Percentiles rank a stretch among this genome's conserved stretches.
These are phyloP conservation scores for Cyprinodon brontotheroides DNA, from an alignment of 2,113 vertebrate species.

Conservation along the genomic window DNA sequence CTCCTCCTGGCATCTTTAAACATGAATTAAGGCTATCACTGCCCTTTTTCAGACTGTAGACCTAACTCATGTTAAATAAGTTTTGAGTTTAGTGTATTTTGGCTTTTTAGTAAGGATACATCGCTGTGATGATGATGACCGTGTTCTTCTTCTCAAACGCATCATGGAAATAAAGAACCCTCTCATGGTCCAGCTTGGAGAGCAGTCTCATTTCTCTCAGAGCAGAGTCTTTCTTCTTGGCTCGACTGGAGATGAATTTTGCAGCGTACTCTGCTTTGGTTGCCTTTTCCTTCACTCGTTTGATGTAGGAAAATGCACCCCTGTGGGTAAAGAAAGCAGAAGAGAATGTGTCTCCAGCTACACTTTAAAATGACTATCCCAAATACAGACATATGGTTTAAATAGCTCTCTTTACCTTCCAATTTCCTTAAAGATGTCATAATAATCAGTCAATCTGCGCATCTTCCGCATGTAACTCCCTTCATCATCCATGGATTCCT, in stretches of 20 bases:
- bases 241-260: constrained; percentile 94
- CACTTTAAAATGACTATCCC: not conserved
- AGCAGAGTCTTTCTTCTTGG: constrained; percentile 86
- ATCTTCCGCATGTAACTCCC: constrained; percentile 85
- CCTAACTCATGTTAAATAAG: not conserved
- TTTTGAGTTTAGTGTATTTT: not conserved
- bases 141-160: constrained; percentile 95
- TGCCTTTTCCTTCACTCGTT: constrained; percentile 88
- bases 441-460: constrained; percentile 88
- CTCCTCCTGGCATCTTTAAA: constrained; percentile 90
- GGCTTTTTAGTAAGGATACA: constrained; percentile 83
- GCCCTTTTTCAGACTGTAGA: not conserved
- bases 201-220: constrained; percentile 88
- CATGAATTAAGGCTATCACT: constrained; percentile 58
- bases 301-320: constrained; percentile 96
- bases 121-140: constrained; percentile 89
- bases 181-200: constrained; percentile 90
- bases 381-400: not conserved
- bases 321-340: constrained; percentile 64
- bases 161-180: constrained; percentile 91
- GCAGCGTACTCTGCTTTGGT: constrained; percentile 88
- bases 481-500: constrained; percentile 82
- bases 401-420: constrained; percentile 81
- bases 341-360: not conserved
- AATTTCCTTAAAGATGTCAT: constrained; percentile 93